Percentiles rank a stretch among this genome's conserved stretches.
These are phyloP conservation scores for Dorcus parallelipipedus DNA, from an alignment of 2,888 invertebrate genomes.

Conservation along the genomic window DNA sequence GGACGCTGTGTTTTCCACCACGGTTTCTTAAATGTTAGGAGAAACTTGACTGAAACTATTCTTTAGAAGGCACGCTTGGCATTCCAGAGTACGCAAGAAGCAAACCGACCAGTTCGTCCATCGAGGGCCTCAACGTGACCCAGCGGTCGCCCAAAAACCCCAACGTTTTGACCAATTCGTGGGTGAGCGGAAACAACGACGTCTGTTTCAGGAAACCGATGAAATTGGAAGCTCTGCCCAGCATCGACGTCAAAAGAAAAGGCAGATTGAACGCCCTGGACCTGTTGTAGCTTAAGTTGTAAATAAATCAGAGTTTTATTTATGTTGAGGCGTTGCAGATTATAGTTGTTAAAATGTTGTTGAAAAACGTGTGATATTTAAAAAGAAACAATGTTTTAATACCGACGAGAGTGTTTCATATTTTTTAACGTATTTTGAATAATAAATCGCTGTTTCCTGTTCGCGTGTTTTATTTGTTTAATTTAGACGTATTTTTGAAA, in stretches of 20 bases:
- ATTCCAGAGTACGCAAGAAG: constrained; percentile 28
- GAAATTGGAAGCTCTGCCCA: constrained; percentile 45
- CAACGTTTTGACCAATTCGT: constrained; percentile 2
- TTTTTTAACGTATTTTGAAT: no score
- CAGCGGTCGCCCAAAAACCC: constrained; percentile 10
- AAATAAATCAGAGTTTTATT: not conserved
- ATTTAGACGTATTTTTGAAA: no score
- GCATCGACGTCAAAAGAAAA: constrained; percentile 36
- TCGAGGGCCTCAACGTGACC: constrained; percentile 30
- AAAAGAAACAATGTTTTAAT: no score
- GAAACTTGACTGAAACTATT: not conserved
- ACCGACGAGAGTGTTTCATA: no score
- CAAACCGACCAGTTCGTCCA: constrained; percentile 32
- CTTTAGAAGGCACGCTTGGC: constrained; percentile 9
- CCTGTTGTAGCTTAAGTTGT: constrained; percentile 19
- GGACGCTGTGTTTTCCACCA: not conserved
- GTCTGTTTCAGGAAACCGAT: constrained; percentile 36
- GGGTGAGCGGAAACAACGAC: constrained; percentile 18
- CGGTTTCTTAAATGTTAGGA: not conserved
- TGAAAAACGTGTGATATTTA: no score
- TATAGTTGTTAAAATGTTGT: no score
- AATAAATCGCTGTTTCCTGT: no score
- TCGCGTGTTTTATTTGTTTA: no score
- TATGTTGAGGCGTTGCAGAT: no score
- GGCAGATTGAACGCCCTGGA: constrained; percentile 36